phyloP scores from a whole-genome alignment of 2,888 invertebrate species.

The Epistrophella euchroma region DNA sequence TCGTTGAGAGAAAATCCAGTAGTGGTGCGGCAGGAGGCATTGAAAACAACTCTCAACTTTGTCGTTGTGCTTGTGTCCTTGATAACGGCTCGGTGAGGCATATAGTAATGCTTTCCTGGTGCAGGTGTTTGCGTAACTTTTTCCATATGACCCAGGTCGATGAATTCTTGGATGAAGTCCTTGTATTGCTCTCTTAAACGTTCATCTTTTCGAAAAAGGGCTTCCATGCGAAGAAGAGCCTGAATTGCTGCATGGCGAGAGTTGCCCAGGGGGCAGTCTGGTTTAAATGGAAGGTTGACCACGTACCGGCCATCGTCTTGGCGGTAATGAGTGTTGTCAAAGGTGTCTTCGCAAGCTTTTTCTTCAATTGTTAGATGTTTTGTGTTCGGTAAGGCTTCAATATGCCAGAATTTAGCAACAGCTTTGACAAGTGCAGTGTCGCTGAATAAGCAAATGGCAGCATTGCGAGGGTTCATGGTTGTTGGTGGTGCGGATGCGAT shows the following conservation, averaged over 20 bases:
- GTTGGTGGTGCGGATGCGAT: background rate
- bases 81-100: slow-evolving; percentile 39
- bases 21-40: slow-evolving; percentile 18
- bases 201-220: slow-evolving; percentile 13
- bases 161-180: slow-evolving; percentile 30
- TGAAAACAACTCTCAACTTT: slow-evolving; percentile 58
- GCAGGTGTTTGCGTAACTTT: no score
- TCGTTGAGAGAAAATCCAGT: no score
- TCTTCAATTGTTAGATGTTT: slow-evolving; percentile 15
- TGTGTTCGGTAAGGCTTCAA: background rate
- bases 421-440: slow-evolving; percentile 23
- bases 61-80: slow-evolving; percentile 56
- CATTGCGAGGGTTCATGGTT: no score
- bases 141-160: background rate
- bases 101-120: background rate
- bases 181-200: background rate
- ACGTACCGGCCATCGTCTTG: slow-evolving; percentile 34
- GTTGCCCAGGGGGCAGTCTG: slow-evolving; percentile 11
- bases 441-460: background rate
- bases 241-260: slow-evolving; percentile 24
- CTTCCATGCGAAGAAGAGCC: slow-evolving; percentile 18
- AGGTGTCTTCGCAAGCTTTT: slow-evolving; percentile 24
- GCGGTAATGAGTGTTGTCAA: slow-evolving; percentile 12
- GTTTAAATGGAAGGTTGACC: slow-evolving; percentile 27
- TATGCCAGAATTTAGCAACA: slow-evolving; percentile 28